Conservation (phyloP, 2,888 invertebrate genomes). For the Chouioia cunea region DNA sequence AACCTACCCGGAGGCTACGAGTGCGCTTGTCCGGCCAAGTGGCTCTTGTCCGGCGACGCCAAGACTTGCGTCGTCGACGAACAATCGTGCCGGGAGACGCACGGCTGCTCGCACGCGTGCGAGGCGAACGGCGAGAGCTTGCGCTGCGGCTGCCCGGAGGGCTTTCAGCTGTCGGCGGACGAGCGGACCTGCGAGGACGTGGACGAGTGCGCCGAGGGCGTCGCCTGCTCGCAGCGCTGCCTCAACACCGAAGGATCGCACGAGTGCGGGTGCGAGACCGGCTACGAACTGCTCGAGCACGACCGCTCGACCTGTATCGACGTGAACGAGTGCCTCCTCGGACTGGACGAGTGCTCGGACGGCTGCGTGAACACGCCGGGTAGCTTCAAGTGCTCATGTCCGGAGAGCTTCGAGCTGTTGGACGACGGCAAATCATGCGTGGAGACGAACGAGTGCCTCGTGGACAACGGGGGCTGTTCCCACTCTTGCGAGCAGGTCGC, state of each 20-base stretch:
- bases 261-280: constrained; percentile 73
- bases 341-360: constrained; percentile 57
- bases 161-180: constrained; percentile 69
- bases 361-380: constrained; percentile 71
- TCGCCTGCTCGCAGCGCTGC: constrained; percentile 72
- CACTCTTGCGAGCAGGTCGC: constrained; percentile 71
- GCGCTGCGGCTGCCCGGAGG: constrained; percentile 69
- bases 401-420: constrained; percentile 68
- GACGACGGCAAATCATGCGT: constrained; percentile 64
- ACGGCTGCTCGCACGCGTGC: constrained; percentile 66
- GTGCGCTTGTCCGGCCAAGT: constrained; percentile 70
- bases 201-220: constrained; percentile 64
- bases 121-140: constrained; percentile 61
- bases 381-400: constrained; percentile 70
- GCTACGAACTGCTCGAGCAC: constrained; percentile 61
- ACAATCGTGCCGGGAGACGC: constrained; percentile 58
- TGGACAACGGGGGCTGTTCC: constrained; percentile 71
- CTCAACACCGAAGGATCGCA: constrained; percentile 71
- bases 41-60: constrained; percentile 58
- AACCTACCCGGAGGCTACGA: constrained; percentile 71
- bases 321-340: constrained; percentile 63
- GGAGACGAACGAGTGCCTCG: constrained; percentile 72
- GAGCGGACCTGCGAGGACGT: constrained; percentile 65
- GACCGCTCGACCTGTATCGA: constrained; percentile 63
- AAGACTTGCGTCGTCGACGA: constrained; percentile 58